Base-by-base conservation (phyloP, 2,797 vertebrate genomes). In the Acipenser transmontanus region DNA sequence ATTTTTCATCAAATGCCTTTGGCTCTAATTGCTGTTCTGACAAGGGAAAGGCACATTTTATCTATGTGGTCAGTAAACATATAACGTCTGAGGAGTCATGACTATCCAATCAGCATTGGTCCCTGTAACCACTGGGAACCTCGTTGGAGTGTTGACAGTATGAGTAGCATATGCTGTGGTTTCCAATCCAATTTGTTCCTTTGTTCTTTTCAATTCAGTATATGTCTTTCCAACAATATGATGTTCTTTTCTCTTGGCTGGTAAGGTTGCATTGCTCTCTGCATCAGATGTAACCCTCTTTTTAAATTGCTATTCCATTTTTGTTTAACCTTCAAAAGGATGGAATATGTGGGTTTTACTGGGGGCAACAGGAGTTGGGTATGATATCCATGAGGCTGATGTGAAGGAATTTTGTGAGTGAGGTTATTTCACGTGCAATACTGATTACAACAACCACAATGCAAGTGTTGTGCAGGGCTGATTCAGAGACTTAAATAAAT, bases 91-190 rank as follows among this genome's bases (percentile, higher is more conserved):
- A 54, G n/a, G 9, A 54, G 0, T n/a, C 9, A n/a, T 9, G n/a
- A n/a, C 52, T 54, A n/a, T n/a, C 52, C 52, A 54, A 54, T 54
- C 52, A 54, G 52, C 9, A 5, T n/a, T 54, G 52, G 52, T 54
- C n/a, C 52, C 52, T 54, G 52, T 54, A 54, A 54, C 52, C 52
- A 54, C 52, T 54, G 52, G 52, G 4, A 54, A 54, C 52, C 52
- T 54, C 0, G n/a, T n/a, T 54, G 6, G 8, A 9, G 51, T 54
- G 52, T 6, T 6, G n/a, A 54, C 52, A 54, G n/a, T 54, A 54
- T 54, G 52, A 54, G 5, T n/a, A 9, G 52, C 52, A 9, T 54
- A 54, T 54, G 7, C 7, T 54, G 52, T 54, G 52, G 52, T 9
- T 54, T 54, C 4, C 52, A 54, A 54, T 54, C 52, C 52, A 54